phyloP scores from a whole-genome alignment of 1,140 invertebrate species.

The Bombus confusus region DNA sequence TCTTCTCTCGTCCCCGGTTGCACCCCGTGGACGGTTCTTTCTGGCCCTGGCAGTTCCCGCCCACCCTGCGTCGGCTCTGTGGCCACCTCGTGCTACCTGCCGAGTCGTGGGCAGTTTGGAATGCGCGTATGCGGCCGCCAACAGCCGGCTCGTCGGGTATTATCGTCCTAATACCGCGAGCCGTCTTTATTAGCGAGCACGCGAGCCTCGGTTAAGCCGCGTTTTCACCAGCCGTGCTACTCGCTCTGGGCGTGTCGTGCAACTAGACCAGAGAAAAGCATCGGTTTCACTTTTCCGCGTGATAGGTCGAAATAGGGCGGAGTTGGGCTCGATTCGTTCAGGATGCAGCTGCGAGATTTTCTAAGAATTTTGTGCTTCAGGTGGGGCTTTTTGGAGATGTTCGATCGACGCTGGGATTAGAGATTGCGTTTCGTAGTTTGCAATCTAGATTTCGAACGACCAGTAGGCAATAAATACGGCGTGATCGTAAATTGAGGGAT shows the following conservation, averaged over 20 bases:
- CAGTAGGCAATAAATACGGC: no score
- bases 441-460: background rate
- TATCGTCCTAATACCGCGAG: constrained; percentile 68
- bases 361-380: background rate
- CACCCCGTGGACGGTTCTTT: background rate
- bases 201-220: background rate
- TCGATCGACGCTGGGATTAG: no score
- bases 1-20: background rate
- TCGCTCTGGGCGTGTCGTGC: background rate
- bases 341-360: background rate
- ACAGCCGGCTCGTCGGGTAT: constrained; percentile 22
- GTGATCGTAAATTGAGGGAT: background rate
- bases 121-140: constrained; percentile 51
- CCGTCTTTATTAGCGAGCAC: constrained; percentile 57
- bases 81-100: constrained; percentile 68
- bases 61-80: background rate
- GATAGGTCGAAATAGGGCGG: background rate
- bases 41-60: constrained; percentile 24
- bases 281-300: background rate
- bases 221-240: background rate
- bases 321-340: background rate
- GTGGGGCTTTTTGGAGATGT: background rate
- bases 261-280: background rate
- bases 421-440: background rate
- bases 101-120: constrained; percentile 71